These are phyloP conservation scores for Marronus borbonicus DNA, from an alignment of 2,888 invertebrate genomes.

Conservation along the genomic window DNA sequence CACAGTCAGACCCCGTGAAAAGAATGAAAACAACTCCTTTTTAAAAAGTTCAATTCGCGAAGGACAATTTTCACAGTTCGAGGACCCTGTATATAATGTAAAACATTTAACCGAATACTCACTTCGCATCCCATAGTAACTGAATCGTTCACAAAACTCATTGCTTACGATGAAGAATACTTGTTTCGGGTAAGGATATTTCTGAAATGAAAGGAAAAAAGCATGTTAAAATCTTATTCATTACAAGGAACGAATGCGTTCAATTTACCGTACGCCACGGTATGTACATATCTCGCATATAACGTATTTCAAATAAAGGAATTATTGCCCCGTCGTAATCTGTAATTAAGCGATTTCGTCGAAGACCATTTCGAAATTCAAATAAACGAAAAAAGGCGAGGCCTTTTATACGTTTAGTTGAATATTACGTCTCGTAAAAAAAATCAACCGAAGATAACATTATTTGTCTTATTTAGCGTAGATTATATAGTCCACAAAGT, in stretches of 20 bases:
- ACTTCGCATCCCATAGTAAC: slow-evolving; percentile 98
- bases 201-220: slow-evolving; percentile 72
- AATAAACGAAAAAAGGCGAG: not conserved
- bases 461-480: slow-evolving; percentile 3
- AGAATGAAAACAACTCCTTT: not conserved
- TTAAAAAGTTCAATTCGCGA: not conserved
- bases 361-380: not conserved
- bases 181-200: slow-evolving; percentile 86
- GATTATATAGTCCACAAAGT: not conserved
- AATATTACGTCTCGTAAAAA: not conserved
- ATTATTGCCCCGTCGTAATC: not conserved
- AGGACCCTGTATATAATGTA: too few relatives aligned
- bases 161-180: slow-evolving; percentile 95
- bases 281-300: too few relatives aligned
- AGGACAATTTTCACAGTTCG: too few relatives aligned
- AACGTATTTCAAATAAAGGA: too few relatives aligned
- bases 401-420: not conserved
- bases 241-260: not conserved
- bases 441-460: slow-evolving; percentile 7
- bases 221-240: not conserved
- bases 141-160: slow-evolving; percentile 98
- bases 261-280: too few relatives aligned
- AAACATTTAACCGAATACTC: slow-evolving; percentile 70
- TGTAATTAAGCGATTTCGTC: not conserved
- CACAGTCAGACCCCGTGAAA: too few relatives aligned